Base-by-base conservation (phyloP, 2,888 invertebrate genomes). In the Molanna angustata region DNA sequence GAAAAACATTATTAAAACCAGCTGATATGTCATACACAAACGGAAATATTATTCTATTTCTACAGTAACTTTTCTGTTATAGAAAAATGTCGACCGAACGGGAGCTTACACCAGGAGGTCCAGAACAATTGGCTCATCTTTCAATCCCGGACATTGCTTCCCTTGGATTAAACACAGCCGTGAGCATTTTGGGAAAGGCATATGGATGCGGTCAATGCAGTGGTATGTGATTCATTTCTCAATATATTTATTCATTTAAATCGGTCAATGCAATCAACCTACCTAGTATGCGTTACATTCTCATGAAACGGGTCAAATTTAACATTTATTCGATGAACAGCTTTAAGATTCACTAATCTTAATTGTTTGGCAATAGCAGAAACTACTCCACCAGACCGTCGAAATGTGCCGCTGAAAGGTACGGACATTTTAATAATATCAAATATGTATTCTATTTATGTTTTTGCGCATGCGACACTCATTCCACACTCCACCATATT, bases 301-400 rank as follows among this genome's bases (percentile, higher is more conserved):
- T 83, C 78, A 62, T 83, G 80, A 69, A 93, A 93, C 3, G 94
- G 93, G 73, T 94, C 93, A 66, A 93, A 92, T 70, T 85, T 83
- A 46, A 91, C 82, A 46, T 82, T 80, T 54, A 94, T 81, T 69
- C 82, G 80, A 64, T 86, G 86, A 0, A 89, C 86, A 37, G 89
- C 89, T 68, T 88, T 88, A 54, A 93, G 76, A 75, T 87, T 89
- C 7, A 93, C 69, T 58, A 68, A 64, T 66, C 76, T 83, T 48
- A 90, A 62, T 69, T 92, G 86, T 70, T 88, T 87, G 45, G 71
- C 72, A 62, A 91, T 86, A 37, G 90, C 88, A 64, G 86, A 82
- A 45, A 84, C 76, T 49, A 89, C 63, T 56, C 90, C 90, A 17
- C 76, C 78, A 0, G 87, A 86, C 62, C 84, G 80, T 60, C 72